Base-by-base conservation (phyloP, 2,888 invertebrate species). In the Cephus nigrinus region DNA sequence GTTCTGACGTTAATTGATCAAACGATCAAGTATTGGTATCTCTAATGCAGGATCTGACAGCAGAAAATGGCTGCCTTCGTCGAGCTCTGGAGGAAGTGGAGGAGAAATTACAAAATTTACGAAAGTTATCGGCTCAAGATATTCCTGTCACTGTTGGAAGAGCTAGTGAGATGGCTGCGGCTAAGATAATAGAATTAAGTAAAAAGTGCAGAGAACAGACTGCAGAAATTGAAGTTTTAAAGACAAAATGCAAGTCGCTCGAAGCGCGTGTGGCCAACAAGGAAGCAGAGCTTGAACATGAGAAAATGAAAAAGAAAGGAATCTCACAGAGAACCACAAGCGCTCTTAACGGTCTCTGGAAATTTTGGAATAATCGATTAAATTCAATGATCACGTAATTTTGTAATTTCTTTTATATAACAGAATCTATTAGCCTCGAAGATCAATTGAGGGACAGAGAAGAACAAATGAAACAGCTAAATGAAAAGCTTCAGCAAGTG, bases 171-270 rank as follows among this genome's bases (percentile, higher is more conserved):
- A 87, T 94, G 12, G 94, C 94, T 1, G 93, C 94, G 71, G 92
- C 93, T n/a, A 95, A 95, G 91, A 94, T 95, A 79, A 93, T 95
- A 0, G 95, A 95, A 77, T 91, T 95, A 11, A 95, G 94, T 84
- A 95, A 94, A 88, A 94, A 94, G 87, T 93, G 95, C 75, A 91
- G 95, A 55, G 95, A 95, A 83, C 93, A 94, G 79, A 93, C 93
- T 4, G 93, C 94, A 0, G 95, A 95, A 91, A 85, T 94, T 23
- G 94, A 94, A 89, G 88, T 92, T 3, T 92, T 93, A 73, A 94
- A 94, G 89, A 93, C 94, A 0, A 94, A 93, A 89, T 94, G 93
- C 81, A 92, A 93, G 11, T 92, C 92, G 76, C 86, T 94, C 9
- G 93, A 94, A 88, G 88, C 92, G 77, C 92, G 92, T 85, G 86